Evolutionary conservation across 1,140 invertebrate species (phyloP).

Genomic region (Bombus huntii): DNA sequence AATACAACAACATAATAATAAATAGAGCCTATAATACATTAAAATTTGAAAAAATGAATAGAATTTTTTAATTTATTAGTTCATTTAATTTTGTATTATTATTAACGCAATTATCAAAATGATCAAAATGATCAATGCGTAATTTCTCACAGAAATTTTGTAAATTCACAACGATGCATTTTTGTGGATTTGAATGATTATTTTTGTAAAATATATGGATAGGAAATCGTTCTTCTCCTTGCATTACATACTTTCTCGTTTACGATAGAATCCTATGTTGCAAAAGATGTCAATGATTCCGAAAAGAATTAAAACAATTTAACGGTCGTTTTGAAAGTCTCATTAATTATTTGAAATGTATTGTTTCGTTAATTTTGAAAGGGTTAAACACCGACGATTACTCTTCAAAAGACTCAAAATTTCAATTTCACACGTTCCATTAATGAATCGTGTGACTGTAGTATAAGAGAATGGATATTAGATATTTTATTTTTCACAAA

Average conservation of each 20-base stretch:
- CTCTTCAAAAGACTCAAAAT: neutral
- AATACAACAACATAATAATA: too few relatives aligned
- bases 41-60: too few relatives aligned
- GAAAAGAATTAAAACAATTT: neutral
- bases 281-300: neutral
- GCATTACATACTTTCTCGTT: neutral
- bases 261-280: neutral
- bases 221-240: neutral
- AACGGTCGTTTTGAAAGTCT: neutral
- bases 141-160: too few relatives aligned
- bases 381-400: too few relatives aligned
- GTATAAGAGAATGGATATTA: neutral
- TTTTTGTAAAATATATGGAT: neutral
- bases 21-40: too few relatives aligned
- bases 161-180: too few relatives aligned
- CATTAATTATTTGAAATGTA: neutral
- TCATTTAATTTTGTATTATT: too few relatives aligned
- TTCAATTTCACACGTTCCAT: neutral
- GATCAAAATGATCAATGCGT: too few relatives aligned
- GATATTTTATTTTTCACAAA: slow-evolving; percentile 3
- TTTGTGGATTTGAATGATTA: neutral
- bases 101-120: too few relatives aligned
- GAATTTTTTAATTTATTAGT: too few relatives aligned
- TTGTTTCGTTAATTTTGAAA: neutral
- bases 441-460: neutral